phyloP scores from a whole-genome alignment of 2,888 invertebrate species.

The Gibbula magus region DNA sequence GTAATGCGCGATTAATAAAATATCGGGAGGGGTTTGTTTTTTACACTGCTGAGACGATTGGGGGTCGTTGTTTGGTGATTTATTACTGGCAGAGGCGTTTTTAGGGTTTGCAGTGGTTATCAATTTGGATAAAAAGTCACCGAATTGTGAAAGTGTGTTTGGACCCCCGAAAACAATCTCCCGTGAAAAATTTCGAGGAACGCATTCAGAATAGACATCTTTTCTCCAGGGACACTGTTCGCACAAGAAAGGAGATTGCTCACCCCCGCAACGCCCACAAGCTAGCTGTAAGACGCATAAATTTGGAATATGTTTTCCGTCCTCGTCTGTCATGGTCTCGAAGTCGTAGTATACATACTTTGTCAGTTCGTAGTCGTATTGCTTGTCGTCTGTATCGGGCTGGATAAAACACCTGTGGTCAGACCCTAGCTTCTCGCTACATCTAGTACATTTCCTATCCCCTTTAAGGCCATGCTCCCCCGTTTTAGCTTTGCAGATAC shows the following conservation, averaged over 20 bases:
- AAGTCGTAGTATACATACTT: too few relatives aligned
- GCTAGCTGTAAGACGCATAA: neutral
- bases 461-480: too few relatives aligned
- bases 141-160: neutral
- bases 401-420: too few relatives aligned
- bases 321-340: neutral
- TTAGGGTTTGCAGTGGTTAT: neutral
- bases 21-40: neutral
- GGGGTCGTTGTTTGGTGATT: neutral
- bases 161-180: neutral
- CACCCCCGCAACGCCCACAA: neutral
- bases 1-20: too few relatives aligned
- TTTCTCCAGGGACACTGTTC: neutral
- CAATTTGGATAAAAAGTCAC: too few relatives aligned
- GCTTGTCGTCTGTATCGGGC: too few relatives aligned
- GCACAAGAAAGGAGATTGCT: neutral
- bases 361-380: too few relatives aligned
- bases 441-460: too few relatives aligned
- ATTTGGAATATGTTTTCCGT: neutral
- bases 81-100: neutral
- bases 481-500: too few relatives aligned
- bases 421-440: too few relatives aligned
- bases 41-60: neutral
- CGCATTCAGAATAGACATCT: neutral
- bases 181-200: neutral